Conservation (phyloP, 53 echinoderm and acorn worm species). For the Stichopus horrens region DNA sequence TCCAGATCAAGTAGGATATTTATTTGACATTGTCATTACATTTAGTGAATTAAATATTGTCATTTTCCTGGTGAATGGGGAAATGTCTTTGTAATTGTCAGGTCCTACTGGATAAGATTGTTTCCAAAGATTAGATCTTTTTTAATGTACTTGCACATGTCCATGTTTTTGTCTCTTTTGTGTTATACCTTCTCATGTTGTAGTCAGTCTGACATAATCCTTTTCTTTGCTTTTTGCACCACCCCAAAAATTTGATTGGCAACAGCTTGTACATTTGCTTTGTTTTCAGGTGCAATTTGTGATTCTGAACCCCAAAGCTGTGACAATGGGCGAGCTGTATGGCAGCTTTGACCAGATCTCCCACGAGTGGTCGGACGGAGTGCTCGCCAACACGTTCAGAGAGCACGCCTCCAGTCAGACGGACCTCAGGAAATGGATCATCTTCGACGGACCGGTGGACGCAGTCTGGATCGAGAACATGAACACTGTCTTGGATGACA, state of each 20-base stretch:
- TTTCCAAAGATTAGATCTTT: too few species aligned
- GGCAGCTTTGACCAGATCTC: conserved; percentile 98
- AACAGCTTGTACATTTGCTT: conserved; percentile 1
- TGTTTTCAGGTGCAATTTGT: conserved; percentile 75
- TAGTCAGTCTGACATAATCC: too few species aligned
- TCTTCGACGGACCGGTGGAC: conserved; percentile 97
- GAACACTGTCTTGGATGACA: conserved; percentile 98
- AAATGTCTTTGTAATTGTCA: too few species aligned
- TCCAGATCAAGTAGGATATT: too few species aligned
- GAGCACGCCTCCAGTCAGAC: conserved; percentile 83
- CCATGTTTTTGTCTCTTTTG: too few species aligned
- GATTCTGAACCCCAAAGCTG: conserved; percentile 94
- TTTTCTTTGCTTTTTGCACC: too few species aligned
- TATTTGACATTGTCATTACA: too few species aligned
- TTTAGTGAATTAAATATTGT: too few species aligned
- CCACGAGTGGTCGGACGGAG: conserved; percentile 99
- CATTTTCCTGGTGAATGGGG: too few species aligned
- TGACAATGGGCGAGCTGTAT: conserved; percentile 98
- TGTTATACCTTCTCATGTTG: too few species aligned
- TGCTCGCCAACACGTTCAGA: conserved; percentile 89
- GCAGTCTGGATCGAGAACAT: conserved; percentile 99
- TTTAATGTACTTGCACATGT: too few species aligned
- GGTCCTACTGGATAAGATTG: too few species aligned
- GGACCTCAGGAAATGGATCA: conserved; percentile 85
- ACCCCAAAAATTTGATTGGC: neutral